These are phyloP conservation scores for Dicaeum eximium DNA, from an alignment of 2,113 vertebrate genomes.

Conservation along the genomic window DNA sequence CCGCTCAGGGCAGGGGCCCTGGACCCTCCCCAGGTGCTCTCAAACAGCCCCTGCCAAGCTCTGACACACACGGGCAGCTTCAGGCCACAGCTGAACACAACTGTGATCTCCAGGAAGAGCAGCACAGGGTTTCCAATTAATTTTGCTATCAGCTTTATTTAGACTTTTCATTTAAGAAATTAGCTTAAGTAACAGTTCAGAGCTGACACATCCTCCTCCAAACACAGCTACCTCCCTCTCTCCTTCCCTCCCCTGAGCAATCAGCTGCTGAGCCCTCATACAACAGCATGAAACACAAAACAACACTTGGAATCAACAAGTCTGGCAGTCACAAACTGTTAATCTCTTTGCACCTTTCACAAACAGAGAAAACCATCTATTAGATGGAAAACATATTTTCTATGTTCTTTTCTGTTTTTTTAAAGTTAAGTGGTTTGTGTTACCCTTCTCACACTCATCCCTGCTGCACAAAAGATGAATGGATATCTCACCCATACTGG, in stretches of 20 bases:
- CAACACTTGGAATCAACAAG: not conserved
- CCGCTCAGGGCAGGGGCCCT: not conserved
- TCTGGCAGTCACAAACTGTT: not conserved
- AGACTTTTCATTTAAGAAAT: not conserved
- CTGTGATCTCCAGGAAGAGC: not conserved
- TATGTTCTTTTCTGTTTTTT: not conserved
- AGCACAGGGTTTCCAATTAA: not conserved
- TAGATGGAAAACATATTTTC: not conserved
- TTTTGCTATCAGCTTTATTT: not conserved
- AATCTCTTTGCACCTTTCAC: not conserved
- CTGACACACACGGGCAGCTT: accelerated
- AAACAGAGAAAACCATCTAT: not conserved
- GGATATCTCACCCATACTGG: not conserved
- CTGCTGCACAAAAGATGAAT: not conserved
- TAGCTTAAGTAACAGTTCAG: not conserved
- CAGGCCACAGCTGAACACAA: not conserved
- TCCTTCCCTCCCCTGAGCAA: not conserved
- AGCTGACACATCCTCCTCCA: not conserved
- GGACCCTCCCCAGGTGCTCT: not conserved
- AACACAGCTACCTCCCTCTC: not conserved
- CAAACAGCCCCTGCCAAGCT: not conserved
- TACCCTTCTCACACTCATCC: not conserved
- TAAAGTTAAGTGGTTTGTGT: not conserved
- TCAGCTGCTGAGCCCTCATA: not conserved
- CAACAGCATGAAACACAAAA: not conserved